Percentiles rank a stretch among this genome's conserved stretches.
Evolutionary conservation across 2,113 vertebrate species (phyloP).

Genomic region (Pituophis catenifer): DNA sequence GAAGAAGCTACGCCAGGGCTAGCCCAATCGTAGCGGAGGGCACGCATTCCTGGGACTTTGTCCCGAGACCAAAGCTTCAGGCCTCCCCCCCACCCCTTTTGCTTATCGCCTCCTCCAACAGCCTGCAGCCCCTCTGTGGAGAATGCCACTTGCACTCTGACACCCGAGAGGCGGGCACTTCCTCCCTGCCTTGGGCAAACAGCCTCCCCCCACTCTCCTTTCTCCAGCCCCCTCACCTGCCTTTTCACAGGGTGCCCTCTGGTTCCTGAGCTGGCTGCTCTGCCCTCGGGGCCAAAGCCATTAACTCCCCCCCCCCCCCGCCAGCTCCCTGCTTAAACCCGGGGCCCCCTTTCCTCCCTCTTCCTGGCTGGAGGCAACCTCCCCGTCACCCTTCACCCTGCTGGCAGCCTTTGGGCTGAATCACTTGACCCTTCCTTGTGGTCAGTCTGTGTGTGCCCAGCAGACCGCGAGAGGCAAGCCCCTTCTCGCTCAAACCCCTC

Average conservation of each 20-base stretch:
- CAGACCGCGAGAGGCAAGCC: slow-evolving; percentile 37
- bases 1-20: no score
- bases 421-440: slow-evolving; percentile 65
- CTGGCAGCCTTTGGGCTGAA: slow-evolving; percentile 60
- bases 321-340: slow-evolving; percentile 20
- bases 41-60: no score
- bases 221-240: slow-evolving; percentile 66
- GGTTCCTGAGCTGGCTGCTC: slow-evolving; percentile 1
- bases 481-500: slow-evolving; percentile 26
- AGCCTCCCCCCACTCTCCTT: slow-evolving; percentile 47
- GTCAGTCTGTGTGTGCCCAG: slow-evolving; percentile 61
- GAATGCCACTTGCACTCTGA: slow-evolving; percentile 38
- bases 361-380: slow-evolving; percentile 67
- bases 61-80: no score
- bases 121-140: neutral
- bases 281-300: slow-evolving; percentile 64
- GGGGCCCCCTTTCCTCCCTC: neutral
- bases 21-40: no score
- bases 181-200: slow-evolving; percentile 58
- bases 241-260: slow-evolving; percentile 49
- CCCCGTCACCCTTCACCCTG: slow-evolving; percentile 45
- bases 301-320: slow-evolving; percentile 45
- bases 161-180: slow-evolving; percentile 22
- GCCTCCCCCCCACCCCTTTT: neutral
- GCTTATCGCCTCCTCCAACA: slow-evolving; percentile 42